phyloP scores from a whole-genome alignment of 2,888 invertebrate genomes.

The Antitype chi region DNA sequence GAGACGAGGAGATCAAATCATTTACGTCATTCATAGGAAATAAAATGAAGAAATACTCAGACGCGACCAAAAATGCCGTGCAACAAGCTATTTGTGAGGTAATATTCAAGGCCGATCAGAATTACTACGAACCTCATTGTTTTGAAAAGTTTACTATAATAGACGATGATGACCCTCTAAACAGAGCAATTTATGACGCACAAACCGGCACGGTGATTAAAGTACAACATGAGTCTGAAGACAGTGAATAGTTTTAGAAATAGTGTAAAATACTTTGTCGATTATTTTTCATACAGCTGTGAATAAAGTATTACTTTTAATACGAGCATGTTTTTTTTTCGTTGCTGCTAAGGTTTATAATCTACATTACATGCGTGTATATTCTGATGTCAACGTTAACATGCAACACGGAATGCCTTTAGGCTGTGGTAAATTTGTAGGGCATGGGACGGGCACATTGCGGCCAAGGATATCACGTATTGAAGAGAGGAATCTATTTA shows the following conservation, averaged over 20 bases:
- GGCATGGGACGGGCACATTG: conserved; percentile 55
- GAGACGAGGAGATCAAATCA: conserved; percentile 73
- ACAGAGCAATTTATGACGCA: conserved; percentile 42
- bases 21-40: conserved; percentile 74
- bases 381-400: conserved; percentile 53
- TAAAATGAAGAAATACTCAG: conserved; percentile 77
- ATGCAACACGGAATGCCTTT: conserved; percentile 51
- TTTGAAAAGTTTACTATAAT: conserved; percentile 62
- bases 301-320: conserved; percentile 45
- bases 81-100: conserved; percentile 77
- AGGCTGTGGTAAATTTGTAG: conserved; percentile 57
- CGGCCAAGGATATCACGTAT: conserved; percentile 63
- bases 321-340: background rate
- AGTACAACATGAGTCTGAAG: conserved; percentile 60
- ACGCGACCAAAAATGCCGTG: conserved; percentile 71
- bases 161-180: conserved; percentile 60
- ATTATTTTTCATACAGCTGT: conserved; percentile 32
- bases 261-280: conserved; percentile 10
- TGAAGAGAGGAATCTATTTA: conserved; percentile 45
- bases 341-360: conserved; percentile 31
- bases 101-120: conserved; percentile 77
- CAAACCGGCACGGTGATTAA: conserved; percentile 53
- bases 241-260: conserved; percentile 52
- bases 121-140: conserved; percentile 63
- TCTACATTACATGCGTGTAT: conserved; percentile 36